These are phyloP conservation scores for Panthera uncia DNA, from an alignment of 2,113 vertebrate species.

Conservation along the genomic window DNA sequence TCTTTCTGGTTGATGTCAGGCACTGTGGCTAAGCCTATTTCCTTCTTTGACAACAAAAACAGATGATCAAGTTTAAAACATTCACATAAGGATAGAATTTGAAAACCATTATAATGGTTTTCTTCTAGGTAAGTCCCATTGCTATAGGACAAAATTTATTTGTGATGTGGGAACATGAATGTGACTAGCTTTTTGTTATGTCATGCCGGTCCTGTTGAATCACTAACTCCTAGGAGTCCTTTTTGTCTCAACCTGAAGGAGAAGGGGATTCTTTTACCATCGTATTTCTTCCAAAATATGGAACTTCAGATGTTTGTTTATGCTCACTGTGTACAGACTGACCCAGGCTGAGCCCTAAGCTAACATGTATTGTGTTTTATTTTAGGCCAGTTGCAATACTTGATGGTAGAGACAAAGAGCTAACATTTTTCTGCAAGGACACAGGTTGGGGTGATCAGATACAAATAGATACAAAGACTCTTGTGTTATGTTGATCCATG, in stretches of 20 bases:
- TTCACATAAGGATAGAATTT: no score
- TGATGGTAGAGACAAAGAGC: not conserved
- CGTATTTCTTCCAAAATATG: not conserved
- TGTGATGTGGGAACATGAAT: not conserved
- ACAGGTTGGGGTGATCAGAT: not conserved
- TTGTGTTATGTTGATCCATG: not conserved
- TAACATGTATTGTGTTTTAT: not conserved
- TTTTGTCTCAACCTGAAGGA: not conserved
- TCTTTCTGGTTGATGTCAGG: not conserved
- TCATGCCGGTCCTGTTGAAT: not conserved
- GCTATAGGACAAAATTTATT: not conserved
- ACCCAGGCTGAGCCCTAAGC: not conserved
- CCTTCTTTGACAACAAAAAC: constrained; percentile 23
- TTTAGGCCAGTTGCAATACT: not conserved
- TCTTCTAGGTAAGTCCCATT: not conserved
- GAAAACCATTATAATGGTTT: not conserved
- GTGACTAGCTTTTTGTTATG: not conserved
- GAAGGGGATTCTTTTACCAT: accelerated
- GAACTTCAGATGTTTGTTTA: not conserved
- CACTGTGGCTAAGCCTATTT: not conserved
- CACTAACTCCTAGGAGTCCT: not conserved
- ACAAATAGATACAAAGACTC: not conserved
- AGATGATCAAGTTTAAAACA: not conserved
- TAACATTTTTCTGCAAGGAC: not conserved
- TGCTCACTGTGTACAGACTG: not conserved